Evolutionary conservation across 2,113 vertebrate species (phyloP).

Genomic region (Phyllostomus hastatus): DNA sequence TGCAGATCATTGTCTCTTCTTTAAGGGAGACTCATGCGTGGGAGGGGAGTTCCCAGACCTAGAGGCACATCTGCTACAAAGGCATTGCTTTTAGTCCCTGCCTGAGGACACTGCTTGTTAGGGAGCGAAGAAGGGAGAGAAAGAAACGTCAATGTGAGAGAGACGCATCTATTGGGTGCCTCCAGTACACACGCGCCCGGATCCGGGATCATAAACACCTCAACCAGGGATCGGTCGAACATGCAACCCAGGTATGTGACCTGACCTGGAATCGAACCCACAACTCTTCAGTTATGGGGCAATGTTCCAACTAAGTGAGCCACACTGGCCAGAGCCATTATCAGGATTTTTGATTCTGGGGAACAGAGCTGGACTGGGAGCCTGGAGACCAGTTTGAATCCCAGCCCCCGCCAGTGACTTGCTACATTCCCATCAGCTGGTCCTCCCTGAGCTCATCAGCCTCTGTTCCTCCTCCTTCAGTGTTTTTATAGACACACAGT

Average conservation of each 20-base stretch:
- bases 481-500: not conserved
- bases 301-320: too few relatives aligned
- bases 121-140: too few relatives aligned
- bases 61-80: not conserved
- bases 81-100: not conserved
- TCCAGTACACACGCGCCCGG: too few relatives aligned
- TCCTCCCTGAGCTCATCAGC: not conserved
- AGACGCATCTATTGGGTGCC: too few relatives aligned
- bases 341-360: not conserved
- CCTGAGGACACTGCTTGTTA: too few relatives aligned
- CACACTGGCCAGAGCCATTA: too few relatives aligned
- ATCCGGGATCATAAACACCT: too few relatives aligned
- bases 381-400: not conserved
- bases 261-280: too few relatives aligned
- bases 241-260: too few relatives aligned
- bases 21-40: not conserved
- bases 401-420: not conserved
- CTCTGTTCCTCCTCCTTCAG: not conserved
- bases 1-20: not conserved
- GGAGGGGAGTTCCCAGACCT: not conserved
- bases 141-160: too few relatives aligned
- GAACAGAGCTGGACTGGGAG: not conserved
- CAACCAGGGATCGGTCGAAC: too few relatives aligned
- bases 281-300: too few relatives aligned
- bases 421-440: not conserved